These are phyloP conservation scores for Chloroceryle aenea DNA, from an alignment of 2,113 vertebrate species.

Conservation along the genomic window DNA sequence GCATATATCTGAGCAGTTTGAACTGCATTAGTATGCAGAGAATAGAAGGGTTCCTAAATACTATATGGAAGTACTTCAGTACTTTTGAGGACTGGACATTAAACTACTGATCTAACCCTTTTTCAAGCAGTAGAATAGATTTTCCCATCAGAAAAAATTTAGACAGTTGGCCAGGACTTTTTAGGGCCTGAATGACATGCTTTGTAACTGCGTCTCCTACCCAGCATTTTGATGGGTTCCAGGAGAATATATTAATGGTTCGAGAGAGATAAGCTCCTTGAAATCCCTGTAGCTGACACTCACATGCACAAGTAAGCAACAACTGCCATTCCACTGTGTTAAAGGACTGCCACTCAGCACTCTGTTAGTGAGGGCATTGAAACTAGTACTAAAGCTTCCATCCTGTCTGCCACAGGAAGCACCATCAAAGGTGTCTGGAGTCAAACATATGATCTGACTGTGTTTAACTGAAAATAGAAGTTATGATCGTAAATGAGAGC, in stretches of 20 bases:
- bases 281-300: not conserved
- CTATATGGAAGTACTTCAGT: not conserved
- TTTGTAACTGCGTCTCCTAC: not conserved
- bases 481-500: not conserved
- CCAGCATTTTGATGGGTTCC: not conserved
- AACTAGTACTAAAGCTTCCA: not conserved
- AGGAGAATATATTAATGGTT: not conserved
- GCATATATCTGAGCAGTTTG: not conserved
- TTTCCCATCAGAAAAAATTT: not conserved
- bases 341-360: not conserved
- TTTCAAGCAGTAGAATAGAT: not conserved
- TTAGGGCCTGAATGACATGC: not conserved
- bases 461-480: not conserved
- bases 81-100: not conserved
- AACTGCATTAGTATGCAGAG: not conserved
- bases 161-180: not conserved
- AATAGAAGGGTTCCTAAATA: not conserved
- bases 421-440: not conserved
- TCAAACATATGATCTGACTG: not conserved
- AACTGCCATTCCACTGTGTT: not conserved
- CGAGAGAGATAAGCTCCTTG: not conserved
- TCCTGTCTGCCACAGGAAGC: not conserved
- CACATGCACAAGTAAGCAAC: not conserved
- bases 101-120: not conserved
- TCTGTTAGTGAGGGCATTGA: not conserved